Conservation (phyloP, 2,797 vertebrate species). For the Malurus leucopterus region DNA sequence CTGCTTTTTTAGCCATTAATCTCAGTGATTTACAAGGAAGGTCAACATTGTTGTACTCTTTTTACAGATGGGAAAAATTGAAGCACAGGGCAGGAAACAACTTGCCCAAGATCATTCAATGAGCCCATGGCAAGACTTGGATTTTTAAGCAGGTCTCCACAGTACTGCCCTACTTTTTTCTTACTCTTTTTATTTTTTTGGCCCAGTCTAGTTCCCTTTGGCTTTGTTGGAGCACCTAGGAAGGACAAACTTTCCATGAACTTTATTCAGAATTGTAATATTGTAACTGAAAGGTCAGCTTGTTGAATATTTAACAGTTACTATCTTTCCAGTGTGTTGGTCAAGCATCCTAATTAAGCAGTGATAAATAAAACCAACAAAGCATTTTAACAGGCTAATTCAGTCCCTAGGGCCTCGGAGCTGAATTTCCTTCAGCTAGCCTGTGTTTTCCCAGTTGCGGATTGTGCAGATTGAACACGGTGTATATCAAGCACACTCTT, state of each 20-base stretch:
- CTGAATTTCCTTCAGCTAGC: slow-evolving; percentile 34
- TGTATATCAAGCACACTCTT: slow-evolving; percentile 10
- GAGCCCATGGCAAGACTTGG: not conserved
- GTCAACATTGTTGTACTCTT: not conserved
- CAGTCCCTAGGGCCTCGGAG: not conserved
- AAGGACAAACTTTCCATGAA: slow-evolving; percentile 22
- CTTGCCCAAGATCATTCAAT: slow-evolving; percentile 16
- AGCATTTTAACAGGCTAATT: slow-evolving; percentile 41
- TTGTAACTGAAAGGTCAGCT: slow-evolving; percentile 20
- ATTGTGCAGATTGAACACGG: not conserved
- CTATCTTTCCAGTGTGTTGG: slow-evolving; percentile 26
- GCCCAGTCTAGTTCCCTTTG: not conserved
- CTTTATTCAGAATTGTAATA: slow-evolving; percentile 32
- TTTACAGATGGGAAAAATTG: slow-evolving; percentile 19
- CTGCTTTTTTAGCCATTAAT: slow-evolving; percentile 2
- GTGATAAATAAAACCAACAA: slow-evolving; percentile 33
- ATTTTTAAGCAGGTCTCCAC: slow-evolving; percentile 32
- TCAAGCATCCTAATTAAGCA: slow-evolving; percentile 36
- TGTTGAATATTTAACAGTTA: slow-evolving; percentile 47
- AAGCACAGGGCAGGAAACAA: slow-evolving; percentile 25
- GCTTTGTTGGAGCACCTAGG: slow-evolving; percentile 8
- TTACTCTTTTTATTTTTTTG: not conserved
- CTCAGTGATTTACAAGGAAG: not conserved
- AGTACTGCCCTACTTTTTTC: not conserved
- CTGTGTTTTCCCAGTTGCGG: not conserved